Evolutionary conservation across 2,888 invertebrate species (phyloP).

Genomic region (Agrilus biguttatus): DNA sequence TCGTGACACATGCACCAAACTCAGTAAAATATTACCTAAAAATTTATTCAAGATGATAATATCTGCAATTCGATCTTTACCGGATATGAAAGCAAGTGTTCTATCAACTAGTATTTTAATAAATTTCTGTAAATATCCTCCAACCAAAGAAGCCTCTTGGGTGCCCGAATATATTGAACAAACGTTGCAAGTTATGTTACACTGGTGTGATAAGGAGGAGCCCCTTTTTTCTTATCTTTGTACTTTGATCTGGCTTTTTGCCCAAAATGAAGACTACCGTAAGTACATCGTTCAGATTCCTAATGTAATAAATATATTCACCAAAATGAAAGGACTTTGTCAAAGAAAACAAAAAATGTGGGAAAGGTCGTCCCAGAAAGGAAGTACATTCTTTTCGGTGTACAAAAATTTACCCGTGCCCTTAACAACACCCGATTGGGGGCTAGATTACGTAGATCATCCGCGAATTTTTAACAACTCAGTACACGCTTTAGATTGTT

Average conservation of each 20-base stretch:
- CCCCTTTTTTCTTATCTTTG: constrained; percentile 47
- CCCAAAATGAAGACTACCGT: constrained; percentile 36
- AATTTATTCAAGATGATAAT: constrained; percentile 26
- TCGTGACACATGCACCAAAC: constrained; percentile 20
- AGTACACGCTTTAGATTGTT: constrained; percentile 17
- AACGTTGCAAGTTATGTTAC: constrained; percentile 47
- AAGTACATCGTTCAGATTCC: constrained; percentile 25
- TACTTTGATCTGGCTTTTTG: constrained; percentile 53
- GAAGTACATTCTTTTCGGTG: constrained; percentile 15
- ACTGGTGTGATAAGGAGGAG: constrained; percentile 52
- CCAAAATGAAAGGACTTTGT: constrained; percentile 18
- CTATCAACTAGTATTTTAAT: constrained; percentile 44
- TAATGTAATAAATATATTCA: constrained; percentile 17
- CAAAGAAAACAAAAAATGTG: constrained; percentile 25
- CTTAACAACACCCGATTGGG: constrained; percentile 24
- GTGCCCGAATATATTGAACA: constrained; percentile 43
- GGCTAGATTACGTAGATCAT: constrained; percentile 19
- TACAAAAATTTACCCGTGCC: constrained; percentile 16
- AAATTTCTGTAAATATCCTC: constrained; percentile 48
- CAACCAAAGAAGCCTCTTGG: constrained; percentile 46
- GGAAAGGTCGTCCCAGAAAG: constrained; percentile 9
- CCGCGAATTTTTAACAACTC: constrained; percentile 24
- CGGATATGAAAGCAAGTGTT: constrained; percentile 42
- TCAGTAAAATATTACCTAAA: constrained; percentile 25
- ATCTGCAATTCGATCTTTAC: constrained; percentile 40